Conservation (phyloP, 2,888 invertebrate species). For the Cephalotes varians region DNA sequence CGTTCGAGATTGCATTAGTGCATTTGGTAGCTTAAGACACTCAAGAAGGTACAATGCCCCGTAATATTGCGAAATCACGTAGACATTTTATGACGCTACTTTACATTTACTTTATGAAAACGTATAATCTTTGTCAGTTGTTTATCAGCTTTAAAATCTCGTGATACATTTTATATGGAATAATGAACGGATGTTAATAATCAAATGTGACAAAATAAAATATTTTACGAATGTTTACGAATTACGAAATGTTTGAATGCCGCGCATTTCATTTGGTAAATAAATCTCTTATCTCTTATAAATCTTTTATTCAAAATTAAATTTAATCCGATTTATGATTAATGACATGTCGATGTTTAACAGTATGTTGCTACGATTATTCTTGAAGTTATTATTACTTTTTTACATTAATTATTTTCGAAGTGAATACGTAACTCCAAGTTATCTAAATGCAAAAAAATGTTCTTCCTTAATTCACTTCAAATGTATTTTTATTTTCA, state of each 20-base stretch:
- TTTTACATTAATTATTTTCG: background rate
- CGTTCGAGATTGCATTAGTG: background rate
- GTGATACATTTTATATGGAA: background rate
- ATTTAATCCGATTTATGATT: background rate
- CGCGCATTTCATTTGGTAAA: background rate
- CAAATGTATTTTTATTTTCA: background rate
- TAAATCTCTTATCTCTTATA: background rate
- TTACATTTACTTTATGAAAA: slow-evolving; percentile 6
- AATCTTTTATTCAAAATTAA: background rate
- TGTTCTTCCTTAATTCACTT: background rate
- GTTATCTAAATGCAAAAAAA: background rate
- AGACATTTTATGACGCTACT: background rate
- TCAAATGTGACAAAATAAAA: background rate
- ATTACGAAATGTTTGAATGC: background rate
- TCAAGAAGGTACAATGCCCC: background rate
- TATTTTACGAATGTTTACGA: no score
- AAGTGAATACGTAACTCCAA: background rate
- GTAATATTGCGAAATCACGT: background rate
- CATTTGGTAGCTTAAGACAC: background rate
- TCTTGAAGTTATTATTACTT: background rate
- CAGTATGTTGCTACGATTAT: background rate
- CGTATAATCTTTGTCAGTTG: background rate
- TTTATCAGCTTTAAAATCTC: background rate
- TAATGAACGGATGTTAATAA: background rate
- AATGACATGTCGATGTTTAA: background rate